Percentiles rank a stretch among this genome's conserved stretches.
Conservation (phyloP, 2,113 vertebrate genomes). For the pig (Sus scrofa) region DNA sequence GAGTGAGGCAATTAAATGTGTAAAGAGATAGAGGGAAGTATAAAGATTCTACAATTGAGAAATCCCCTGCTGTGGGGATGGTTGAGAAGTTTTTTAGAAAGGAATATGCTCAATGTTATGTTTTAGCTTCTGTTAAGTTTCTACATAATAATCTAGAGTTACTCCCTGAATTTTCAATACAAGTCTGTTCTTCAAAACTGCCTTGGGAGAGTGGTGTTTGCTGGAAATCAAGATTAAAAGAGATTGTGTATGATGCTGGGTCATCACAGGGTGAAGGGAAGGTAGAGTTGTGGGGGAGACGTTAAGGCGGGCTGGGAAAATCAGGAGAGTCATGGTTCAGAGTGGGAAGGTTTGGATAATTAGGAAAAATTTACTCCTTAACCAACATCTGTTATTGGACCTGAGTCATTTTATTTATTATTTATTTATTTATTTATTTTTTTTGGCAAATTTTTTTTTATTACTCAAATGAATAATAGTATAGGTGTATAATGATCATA, state of each 20-base stretch:
- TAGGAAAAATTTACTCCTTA: background rate
- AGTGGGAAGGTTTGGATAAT: background rate
- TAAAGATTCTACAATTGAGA: background rate
- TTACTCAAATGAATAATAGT: too few relatives aligned
- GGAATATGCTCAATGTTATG: background rate
- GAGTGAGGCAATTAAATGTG: background rate
- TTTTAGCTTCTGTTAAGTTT: background rate
- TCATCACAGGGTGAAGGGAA: background rate
- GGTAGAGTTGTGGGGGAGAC: background rate
- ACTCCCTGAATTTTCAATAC: background rate
- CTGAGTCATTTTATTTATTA: background rate
- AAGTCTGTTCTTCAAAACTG: conserved; percentile 4
- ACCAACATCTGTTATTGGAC: background rate
- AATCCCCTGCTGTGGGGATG: background rate
- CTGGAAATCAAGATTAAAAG: background rate
- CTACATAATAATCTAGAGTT: background rate
- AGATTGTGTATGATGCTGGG: background rate
- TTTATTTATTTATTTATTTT: too few relatives aligned
- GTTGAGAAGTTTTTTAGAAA: background rate
- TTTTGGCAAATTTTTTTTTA: too few relatives aligned
- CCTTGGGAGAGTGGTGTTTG: background rate
- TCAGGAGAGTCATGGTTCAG: background rate
- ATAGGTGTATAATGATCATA: too few relatives aligned
- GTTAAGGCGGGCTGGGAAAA: background rate
- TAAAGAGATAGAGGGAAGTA: background rate